Base-by-base conservation (phyloP, 1,140 invertebrate species). In the Cydia fagiglandana region DNA sequence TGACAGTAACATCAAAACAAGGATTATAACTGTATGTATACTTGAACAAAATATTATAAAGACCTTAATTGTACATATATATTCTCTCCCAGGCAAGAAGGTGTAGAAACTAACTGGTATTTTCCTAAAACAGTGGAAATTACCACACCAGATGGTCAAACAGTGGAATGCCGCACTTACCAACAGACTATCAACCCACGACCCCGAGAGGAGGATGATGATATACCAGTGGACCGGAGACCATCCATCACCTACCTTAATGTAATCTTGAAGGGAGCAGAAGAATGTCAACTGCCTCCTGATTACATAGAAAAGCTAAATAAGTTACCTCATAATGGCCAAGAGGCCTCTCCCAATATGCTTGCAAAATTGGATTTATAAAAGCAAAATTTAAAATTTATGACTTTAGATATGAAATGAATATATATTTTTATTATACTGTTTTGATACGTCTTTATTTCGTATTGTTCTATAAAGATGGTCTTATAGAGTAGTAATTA, bases 241-340 rank as follows among this genome's bases (percentile, higher is more conserved):
- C 96, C 97, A 30, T 97, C 96, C 0, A 93, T 93, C 20, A 93
- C 96, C 30, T 97, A 97, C 84, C 89, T 96, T 88, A 93, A 94
- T 73, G 94, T 91, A 56, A 95, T 95, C 74, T 64, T 94, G 34
- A 92, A 88, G 82, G 97, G 97, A 17, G 97, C 96, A 9, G 84
- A 91, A 79, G 96, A 97, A 89, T 95, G 95, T 83, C 85, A 94
- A 28, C 88, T 98, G 74, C 96, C 91, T 30, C 70, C 87, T 70
- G 84, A 88, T 73, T 92, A 92, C 77, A 83, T 92, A 53, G 73
- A 84, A 45, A 79, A 84, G 76, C 78, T 92, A 47, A 89, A 86
- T 56, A 90, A 87, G 81, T 91, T 92, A 73, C 86, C 87, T 2
- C 82, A 92, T 64, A 92, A 92, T 84, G 89, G 89, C 34, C 83